These are phyloP conservation scores for Morelia viridis DNA, from an alignment of 2,797 vertebrate species.

Conservation along the genomic window DNA sequence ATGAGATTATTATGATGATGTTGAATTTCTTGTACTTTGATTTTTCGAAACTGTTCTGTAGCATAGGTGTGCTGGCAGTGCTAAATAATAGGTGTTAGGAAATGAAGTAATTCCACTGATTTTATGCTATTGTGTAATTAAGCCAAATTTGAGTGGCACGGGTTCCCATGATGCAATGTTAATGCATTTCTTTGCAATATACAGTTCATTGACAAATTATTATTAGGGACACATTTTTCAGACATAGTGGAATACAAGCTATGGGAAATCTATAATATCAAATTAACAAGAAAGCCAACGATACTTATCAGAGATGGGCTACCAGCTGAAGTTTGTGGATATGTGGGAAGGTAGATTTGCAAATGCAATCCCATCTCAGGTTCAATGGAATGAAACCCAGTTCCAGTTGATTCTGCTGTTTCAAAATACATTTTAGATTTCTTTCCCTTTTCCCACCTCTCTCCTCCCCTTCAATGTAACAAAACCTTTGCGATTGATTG, in stretches of 20 bases:
- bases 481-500: neutral
- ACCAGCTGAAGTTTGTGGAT: neutral
- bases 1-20: neutral
- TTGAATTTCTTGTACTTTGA: neutral
- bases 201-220: neutral
- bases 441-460: too few species aligned
- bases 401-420: neutral
- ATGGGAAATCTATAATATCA: conserved; percentile 26
- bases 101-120: neutral
- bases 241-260: conserved; percentile 8
- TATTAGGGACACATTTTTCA: conserved; percentile 5
- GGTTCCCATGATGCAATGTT: neutral
- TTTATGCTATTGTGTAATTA: neutral
- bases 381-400: neutral
- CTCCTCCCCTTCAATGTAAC: neutral
- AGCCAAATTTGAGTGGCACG: neutral
- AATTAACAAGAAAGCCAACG: conserved; percentile 42
- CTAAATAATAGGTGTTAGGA: neutral
- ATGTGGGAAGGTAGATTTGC: neutral
- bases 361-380: neutral
- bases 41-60: neutral
- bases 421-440: neutral
- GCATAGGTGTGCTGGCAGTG: neutral
- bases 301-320: conserved; percentile 1
- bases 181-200: neutral